Evolutionary conservation across 2,888 invertebrate genomes (phyloP).

Genomic region (Ectobius pallidus): DNA sequence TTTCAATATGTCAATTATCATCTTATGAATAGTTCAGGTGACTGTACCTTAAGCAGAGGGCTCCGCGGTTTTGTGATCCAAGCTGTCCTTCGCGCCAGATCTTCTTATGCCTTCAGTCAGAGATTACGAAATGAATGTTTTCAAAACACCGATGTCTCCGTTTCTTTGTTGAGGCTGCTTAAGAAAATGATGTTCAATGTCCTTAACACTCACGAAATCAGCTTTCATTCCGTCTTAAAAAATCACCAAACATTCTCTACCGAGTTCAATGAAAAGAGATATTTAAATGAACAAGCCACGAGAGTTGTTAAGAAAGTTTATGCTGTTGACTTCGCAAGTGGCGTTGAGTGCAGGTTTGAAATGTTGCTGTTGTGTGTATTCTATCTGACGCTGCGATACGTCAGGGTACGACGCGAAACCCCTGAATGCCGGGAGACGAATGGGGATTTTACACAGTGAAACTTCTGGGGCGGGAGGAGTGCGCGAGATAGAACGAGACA

Average conservation of each 20-base stretch:
- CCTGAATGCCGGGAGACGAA: neutral
- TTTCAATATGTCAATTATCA: no score
- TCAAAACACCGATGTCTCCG: neutral
- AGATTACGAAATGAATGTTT: no score
- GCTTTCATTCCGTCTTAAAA: neutral
- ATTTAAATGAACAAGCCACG: no score
- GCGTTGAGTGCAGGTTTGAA: no score
- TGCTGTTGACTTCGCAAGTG: no score
- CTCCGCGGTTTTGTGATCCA: neutral
- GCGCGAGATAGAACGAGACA: neutral
- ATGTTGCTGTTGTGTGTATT: no score
- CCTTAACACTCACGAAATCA: constrained; percentile 5
- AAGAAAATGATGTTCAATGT: neutral
- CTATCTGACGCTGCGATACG: no score
- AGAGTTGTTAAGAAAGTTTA: no score
- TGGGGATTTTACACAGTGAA: neutral
- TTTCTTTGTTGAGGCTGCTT: neutral
- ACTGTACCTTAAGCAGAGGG: neutral
- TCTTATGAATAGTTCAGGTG: no score
- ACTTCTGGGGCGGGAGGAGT: neutral
- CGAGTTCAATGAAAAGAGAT: neutral
- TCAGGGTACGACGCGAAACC: neutral
- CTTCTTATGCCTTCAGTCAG: neutral
- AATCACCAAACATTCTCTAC: neutral
- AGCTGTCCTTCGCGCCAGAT: neutral